These are phyloP conservation scores for Oeneis ivallda DNA, from an alignment of 2,888 invertebrate species.

Conservation along the genomic window DNA sequence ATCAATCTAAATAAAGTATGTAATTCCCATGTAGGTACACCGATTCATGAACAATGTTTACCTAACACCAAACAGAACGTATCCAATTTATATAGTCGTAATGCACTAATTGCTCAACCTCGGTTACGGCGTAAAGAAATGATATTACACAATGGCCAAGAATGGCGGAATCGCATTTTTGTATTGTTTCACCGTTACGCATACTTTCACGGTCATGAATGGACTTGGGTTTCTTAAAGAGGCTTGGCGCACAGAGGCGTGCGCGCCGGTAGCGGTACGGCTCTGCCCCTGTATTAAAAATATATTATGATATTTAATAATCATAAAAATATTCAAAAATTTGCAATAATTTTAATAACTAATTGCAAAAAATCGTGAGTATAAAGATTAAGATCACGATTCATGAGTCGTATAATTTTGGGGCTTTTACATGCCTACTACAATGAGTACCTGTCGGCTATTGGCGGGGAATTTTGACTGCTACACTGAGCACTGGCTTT, in stretches of 20 bases:
- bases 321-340: too few species aligned
- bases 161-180: constrained; percentile 59
- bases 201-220: constrained; percentile 74
- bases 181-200: constrained; percentile 59
- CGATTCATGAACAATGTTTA: constrained; percentile 24
- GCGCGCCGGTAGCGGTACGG: background rate
- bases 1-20: background rate
- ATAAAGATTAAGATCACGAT: too few species aligned
- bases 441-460: too few species aligned
- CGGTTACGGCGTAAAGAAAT: constrained; percentile 30
- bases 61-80: constrained; percentile 36
- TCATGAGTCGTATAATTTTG: too few species aligned
- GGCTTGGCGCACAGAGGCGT: background rate
- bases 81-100: constrained; percentile 39
- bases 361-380: too few species aligned
- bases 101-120: constrained; percentile 42
- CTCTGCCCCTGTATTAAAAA: background rate
- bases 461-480: too few species aligned
- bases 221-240: constrained; percentile 62
- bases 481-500: too few species aligned
- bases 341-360: too few species aligned
- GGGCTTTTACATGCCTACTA: too few species aligned
- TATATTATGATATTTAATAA: too few species aligned
- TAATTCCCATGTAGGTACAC: background rate
- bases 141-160: constrained; percentile 30